phyloP scores from a whole-genome alignment of 2,797 vertebrate genomes.

The Cheirogaleus major region DNA sequence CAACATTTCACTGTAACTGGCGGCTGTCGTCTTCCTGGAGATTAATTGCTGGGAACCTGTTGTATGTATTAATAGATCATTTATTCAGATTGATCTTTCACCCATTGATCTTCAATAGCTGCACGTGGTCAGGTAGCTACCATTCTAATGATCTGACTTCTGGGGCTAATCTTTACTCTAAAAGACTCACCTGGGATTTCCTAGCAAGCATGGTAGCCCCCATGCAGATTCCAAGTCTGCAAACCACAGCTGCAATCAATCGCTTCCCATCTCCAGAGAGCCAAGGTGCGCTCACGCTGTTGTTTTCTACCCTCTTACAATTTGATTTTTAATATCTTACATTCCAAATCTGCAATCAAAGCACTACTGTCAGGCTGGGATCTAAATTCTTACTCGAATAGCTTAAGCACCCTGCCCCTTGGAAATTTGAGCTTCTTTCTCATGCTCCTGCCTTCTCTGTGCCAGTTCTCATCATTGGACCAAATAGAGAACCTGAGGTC shows the following conservation, averaged over 20 bases:
- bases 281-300: neutral
- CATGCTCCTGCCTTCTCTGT: neutral
- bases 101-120: conserved; percentile 69
- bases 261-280: neutral
- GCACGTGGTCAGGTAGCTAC: conserved; percentile 50
- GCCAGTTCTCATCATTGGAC: neutral
- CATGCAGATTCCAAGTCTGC: neutral
- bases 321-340: conserved; percentile 38
- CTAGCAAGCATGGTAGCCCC: neutral
- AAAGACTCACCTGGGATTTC: conserved; percentile 54
- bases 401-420: neutral
- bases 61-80: conserved; percentile 75
- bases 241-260: conserved; percentile 18
- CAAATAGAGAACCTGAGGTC: neutral
- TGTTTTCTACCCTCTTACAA: neutral
- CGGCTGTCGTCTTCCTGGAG: conserved; percentile 58
- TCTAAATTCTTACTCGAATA: neutral
- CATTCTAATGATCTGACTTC: conserved; percentile 54
- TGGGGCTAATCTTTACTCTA: conserved; percentile 43
- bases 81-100: conserved; percentile 75
- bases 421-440: neutral
- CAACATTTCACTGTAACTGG: conserved; percentile 55
- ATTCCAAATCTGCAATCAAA: conserved; percentile 14
- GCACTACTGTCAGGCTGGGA: neutral
- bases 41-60: conserved; percentile 70